Percentiles rank a stretch among this genome's conserved stretches.
phyloP scores from a whole-genome alignment of 2,888 invertebrate species.

The Dascillus cervinus region DNA sequence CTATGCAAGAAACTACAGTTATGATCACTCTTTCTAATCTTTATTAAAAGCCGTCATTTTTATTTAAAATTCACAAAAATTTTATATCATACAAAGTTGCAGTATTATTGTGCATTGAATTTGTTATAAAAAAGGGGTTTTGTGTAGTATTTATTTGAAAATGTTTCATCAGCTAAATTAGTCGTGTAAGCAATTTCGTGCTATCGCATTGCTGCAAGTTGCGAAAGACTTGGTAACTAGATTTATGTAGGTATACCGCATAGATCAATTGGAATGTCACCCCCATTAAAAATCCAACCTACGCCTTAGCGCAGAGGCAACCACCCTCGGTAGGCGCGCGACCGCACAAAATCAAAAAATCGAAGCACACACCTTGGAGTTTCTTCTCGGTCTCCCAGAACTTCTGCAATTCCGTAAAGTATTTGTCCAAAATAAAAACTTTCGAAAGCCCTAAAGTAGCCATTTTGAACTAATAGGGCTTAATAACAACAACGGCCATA shows the following conservation, averaged over 20 bases:
- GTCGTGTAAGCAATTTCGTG: no score
- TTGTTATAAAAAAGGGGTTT: no score
- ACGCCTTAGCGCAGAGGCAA: not conserved
- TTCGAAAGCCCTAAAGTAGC: slow-evolving; percentile 94
- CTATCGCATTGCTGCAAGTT: no score
- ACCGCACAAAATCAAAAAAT: not conserved
- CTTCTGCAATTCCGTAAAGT: slow-evolving; percentile 93
- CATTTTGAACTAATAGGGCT: slow-evolving; percentile 48
- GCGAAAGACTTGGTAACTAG: not conserved
- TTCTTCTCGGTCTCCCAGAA: slow-evolving; percentile 96
- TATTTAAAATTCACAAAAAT: no score
- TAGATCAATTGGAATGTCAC: not conserved
- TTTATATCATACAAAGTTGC: no score
- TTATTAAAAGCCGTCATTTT: no score
- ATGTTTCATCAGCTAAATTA: no score
- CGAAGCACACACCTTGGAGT: slow-evolving; percentile 71
- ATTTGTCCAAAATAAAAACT: slow-evolving; percentile 96
- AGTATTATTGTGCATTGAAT: no score
- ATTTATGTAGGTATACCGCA: not conserved
- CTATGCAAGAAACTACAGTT: no score
- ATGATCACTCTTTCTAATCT: no score
- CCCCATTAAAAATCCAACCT: not conserved
- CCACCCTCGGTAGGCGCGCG: not conserved
- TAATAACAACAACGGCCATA: slow-evolving; percentile 29
- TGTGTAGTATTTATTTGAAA: no score